These are phyloP conservation scores for Peromyscus nudipes DNA, from an alignment of 2,797 vertebrate species.

Conservation along the genomic window DNA sequence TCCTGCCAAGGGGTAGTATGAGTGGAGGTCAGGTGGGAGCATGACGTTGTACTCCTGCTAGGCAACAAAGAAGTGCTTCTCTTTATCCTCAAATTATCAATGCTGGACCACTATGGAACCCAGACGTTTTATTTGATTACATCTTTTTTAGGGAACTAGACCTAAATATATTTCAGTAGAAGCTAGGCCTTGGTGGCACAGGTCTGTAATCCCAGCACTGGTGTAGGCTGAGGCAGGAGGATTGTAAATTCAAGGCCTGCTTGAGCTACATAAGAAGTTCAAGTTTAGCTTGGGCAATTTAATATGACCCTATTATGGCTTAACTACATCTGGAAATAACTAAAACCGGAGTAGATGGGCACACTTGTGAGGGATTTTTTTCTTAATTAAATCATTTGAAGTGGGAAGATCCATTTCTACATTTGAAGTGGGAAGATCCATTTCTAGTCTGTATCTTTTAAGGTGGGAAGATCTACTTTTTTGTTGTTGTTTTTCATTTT, in stretches of 20 bases:
- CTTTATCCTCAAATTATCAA: not conserved
- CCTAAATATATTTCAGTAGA: not conserved
- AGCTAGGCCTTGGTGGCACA: not conserved
- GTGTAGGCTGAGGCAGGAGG: not conserved
- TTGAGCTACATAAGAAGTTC: not conserved
- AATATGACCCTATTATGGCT: not conserved
- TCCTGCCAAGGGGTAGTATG: not conserved
- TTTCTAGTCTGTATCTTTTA: not conserved
- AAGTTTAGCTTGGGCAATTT: not conserved
- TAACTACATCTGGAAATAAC: not conserved
- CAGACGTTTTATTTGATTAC: constrained; percentile 20
- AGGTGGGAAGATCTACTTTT: not conserved
- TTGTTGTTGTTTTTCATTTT: too few relatives aligned
- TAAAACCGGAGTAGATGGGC: not conserved
- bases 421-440: not conserved
- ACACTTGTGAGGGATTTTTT: not conserved
- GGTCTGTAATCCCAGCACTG: not conserved
- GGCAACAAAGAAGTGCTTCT: not conserved
- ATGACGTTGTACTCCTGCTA: constrained; percentile 31
- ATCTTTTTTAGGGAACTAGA: not conserved
- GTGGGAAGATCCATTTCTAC: too few relatives aligned
- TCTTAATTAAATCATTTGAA: not conserved
- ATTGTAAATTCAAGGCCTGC: not conserved
- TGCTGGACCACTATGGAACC: not conserved
- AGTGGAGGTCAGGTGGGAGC: not conserved